Conservation (phyloP, 2,113 vertebrate species). For the Brachypteracias leptosomus region DNA sequence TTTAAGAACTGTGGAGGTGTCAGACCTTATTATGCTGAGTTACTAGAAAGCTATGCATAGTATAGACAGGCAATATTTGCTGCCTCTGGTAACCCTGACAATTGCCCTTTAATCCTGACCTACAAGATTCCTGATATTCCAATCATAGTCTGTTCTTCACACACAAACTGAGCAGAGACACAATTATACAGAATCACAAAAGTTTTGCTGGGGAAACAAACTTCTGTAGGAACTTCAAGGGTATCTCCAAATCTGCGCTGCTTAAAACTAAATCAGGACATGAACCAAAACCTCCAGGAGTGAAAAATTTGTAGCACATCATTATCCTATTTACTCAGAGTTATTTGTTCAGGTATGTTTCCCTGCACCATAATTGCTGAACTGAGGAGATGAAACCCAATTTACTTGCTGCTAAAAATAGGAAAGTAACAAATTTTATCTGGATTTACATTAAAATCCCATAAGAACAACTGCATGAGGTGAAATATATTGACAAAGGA, state of each 20-base stretch:
- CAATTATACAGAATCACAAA: background rate
- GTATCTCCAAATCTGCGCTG: background rate
- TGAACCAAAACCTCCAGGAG: background rate
- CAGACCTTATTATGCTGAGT: background rate
- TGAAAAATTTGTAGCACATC: background rate
- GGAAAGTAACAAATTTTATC: background rate
- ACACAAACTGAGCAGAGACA: background rate
- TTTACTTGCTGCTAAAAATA: background rate
- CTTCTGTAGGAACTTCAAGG: background rate
- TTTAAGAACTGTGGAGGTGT: constrained; percentile 11
- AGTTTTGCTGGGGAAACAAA: background rate
- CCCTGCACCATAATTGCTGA: background rate
- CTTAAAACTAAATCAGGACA: background rate
- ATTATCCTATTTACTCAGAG: background rate
- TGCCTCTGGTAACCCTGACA: constrained; percentile 53
- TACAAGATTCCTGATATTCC: constrained; percentile 66
- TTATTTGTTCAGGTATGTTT: background rate
- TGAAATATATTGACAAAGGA: background rate
- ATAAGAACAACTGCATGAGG: background rate
- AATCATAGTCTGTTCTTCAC: constrained; percentile 20
- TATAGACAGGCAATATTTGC: background rate
- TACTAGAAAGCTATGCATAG: background rate
- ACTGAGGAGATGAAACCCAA: background rate
- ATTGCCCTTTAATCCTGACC: constrained; percentile 61
- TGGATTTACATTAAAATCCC: background rate